Percentiles rank a stretch among this genome's conserved stretches.
phyloP scores from a whole-genome alignment of 1,140 invertebrate species.

The Diploscapter pachys region DNA sequence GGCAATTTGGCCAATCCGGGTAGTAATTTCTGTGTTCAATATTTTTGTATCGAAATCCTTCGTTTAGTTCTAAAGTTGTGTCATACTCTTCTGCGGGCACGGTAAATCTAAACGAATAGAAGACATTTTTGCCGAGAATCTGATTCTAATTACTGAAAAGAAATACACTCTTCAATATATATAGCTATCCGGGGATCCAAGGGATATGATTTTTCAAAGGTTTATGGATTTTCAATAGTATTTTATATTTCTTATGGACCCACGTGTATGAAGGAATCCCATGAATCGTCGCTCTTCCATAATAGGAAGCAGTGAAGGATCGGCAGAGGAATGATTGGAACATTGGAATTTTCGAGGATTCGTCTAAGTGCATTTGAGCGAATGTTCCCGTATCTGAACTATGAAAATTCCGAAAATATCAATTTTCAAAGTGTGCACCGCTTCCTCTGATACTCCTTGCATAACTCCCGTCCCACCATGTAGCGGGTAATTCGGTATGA shows the following conservation, averaged over 20 bases:
- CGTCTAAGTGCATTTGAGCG: constrained; percentile 16
- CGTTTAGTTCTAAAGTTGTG: constrained; percentile 42
- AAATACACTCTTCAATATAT: no score
- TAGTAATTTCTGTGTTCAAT: constrained; percentile 43
- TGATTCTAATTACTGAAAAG: no score
- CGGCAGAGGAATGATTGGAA: constrained; percentile 45
- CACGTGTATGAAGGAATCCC: constrained; percentile 34
- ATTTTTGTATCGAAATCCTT: constrained; percentile 46
- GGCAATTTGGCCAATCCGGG: constrained; percentile 45
- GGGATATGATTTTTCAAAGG: no score
- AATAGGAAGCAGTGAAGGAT: constrained; percentile 38
- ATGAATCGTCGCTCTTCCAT: constrained; percentile 23
- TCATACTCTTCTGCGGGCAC: constrained; percentile 31
- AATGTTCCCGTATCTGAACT: constrained; percentile 40
- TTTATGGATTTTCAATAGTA: no score
- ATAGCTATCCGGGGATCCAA: no score
- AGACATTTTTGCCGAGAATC: no score
- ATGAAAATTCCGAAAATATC: neutral
- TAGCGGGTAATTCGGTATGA: constrained; percentile 5
- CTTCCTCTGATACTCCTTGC: constrained; percentile 28
- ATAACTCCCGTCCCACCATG: constrained; percentile 9
- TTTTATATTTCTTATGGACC: neutral
- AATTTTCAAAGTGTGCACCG: constrained; percentile 4
- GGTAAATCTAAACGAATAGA: constrained; percentile 23
- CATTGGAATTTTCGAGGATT: constrained; percentile 25